phyloP scores from a whole-genome alignment of 2,888 invertebrate species.

The Macrosiphum euphorbiae region DNA sequence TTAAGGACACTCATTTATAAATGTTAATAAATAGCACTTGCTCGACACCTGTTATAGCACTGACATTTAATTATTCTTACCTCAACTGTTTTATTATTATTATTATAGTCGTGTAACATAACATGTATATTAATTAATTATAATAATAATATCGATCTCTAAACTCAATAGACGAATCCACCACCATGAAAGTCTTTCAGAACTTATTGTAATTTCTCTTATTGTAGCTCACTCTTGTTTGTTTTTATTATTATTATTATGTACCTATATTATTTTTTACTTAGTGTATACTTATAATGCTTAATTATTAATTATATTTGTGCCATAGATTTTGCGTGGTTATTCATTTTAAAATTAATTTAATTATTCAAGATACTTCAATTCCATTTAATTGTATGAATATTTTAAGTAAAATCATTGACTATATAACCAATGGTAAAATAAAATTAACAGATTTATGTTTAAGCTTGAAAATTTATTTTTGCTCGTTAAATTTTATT shows the following conservation, averaged over 20 bases:
- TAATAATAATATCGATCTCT: conserved; percentile 57
- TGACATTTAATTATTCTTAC: conserved; percentile 56
- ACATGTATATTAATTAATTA: conserved; percentile 44
- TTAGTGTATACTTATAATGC: conserved; percentile 42
- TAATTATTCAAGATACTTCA: conserved; percentile 7
- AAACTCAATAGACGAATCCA: conserved; percentile 57
- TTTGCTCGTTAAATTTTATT: conserved; percentile 6
- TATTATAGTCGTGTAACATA: conserved; percentile 37
- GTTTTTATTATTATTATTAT: conserved; percentile 45
- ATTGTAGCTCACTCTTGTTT: conserved; percentile 29
- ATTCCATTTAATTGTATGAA: conserved; percentile 18
- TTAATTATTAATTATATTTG: conserved; percentile 44
- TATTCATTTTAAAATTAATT: conserved; percentile 36
- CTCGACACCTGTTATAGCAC: conserved; percentile 10
- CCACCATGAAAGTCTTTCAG: conserved; percentile 60
- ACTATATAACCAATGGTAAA: no score
- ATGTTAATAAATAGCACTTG: conserved; percentile 12
- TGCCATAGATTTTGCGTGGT: conserved; percentile 51
- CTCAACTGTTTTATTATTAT: conserved; percentile 59
- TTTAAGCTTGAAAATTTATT: conserved; percentile 22
- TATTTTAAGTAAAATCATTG: neutral
- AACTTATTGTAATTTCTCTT: conserved; percentile 48
- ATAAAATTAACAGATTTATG: neutral
- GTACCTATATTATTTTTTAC: conserved; percentile 45
- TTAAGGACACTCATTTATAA: conserved; percentile 39